Evolutionary conservation across 2,888 invertebrate species (phyloP).

Genomic region (Scaptomyza flava): DNA sequence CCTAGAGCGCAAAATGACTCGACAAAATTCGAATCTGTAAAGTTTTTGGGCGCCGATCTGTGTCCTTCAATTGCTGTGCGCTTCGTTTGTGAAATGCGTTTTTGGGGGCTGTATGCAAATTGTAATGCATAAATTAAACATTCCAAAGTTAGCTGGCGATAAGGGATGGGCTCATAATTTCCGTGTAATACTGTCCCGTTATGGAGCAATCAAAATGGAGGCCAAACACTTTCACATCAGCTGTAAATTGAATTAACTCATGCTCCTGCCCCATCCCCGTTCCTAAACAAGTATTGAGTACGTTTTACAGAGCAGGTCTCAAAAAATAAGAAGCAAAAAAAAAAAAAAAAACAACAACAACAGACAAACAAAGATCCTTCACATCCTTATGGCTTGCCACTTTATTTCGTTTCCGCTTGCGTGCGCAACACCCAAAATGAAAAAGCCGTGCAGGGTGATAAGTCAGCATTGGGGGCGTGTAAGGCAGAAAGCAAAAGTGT

Average conservation of each 20-base stretch:
- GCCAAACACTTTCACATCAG: slow-evolving; percentile 41
- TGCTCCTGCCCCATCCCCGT: not conserved
- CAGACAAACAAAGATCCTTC: slow-evolving; percentile 8
- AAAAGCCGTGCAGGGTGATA: slow-evolving; percentile 32
- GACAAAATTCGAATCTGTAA: slow-evolving; percentile 40
- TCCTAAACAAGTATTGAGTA: slow-evolving; percentile 20
- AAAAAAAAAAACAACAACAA: not conserved
- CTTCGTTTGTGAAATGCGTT: slow-evolving; percentile 10
- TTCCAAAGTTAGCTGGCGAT: slow-evolving; percentile 30
- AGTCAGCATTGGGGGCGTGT: slow-evolving; percentile 9
- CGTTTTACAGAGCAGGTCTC: slow-evolving; percentile 24
- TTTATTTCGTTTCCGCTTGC: slow-evolving; percentile 64
- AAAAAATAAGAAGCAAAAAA: too few species aligned
- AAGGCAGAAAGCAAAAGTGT: slow-evolving; percentile 4
- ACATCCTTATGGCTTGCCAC: slow-evolving; percentile 38
- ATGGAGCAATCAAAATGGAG: slow-evolving; percentile 53
- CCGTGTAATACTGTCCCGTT: slow-evolving; percentile 24
- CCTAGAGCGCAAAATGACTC: not conserved
- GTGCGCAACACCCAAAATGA: slow-evolving; percentile 42
- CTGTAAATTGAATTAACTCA: slow-evolving; percentile 71
- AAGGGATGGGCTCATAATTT: slow-evolving; percentile 43
- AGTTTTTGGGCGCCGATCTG: slow-evolving; percentile 60
- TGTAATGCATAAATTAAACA: slow-evolving; percentile 57
- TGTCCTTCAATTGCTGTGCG: slow-evolving; percentile 2
- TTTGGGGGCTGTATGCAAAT: slow-evolving; percentile 43